Evolutionary conservation across 2,888 invertebrate species (phyloP).

Genomic region (Tinea semifulvella): DNA sequence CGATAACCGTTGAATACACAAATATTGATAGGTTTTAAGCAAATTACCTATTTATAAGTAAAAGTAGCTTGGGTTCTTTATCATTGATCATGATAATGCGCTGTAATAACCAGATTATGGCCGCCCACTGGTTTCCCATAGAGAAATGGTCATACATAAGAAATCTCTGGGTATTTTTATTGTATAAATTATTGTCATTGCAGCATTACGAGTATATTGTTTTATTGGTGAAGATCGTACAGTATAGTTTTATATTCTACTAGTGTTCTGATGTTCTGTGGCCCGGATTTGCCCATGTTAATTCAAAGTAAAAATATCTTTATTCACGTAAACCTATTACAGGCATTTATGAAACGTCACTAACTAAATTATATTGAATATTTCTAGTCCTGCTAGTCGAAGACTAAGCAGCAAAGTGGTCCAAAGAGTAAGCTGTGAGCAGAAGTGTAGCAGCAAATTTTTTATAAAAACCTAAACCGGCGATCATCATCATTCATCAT

Average conservation of each 20-base stretch:
- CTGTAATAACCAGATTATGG: conserved; percentile 52
- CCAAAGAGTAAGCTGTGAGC: too few species aligned
- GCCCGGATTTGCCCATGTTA: too few species aligned
- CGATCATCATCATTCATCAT: too few species aligned
- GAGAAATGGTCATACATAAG: conserved; percentile 12
- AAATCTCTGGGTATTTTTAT: conserved; percentile 24
- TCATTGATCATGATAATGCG: conserved; percentile 41
- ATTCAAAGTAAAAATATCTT: too few species aligned
- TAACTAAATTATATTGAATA: too few species aligned
- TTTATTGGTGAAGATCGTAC: conserved; percentile 10
- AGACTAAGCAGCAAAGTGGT: too few species aligned
- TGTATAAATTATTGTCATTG: conserved; percentile 51
- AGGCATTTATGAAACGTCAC: too few species aligned
- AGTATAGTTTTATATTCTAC: conserved; percentile 57
- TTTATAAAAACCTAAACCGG: too few species aligned
- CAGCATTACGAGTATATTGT: conserved; percentile 11
- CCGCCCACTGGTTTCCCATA: conserved; percentile 41
- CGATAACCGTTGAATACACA: conserved; percentile 47
- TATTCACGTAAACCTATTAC: too few species aligned
- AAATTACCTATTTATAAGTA: conserved; percentile 51
- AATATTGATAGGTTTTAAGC: conserved; percentile 32
- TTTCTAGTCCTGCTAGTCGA: too few species aligned
- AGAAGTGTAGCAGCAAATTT: too few species aligned
- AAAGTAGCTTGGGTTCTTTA: conserved; percentile 28
- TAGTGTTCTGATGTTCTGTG: conserved; percentile 51